Evolutionary conservation across 37 sponge, comb jelly and placozoan genomes (phyloP).

Genomic region (Theonella swinhoei): DNA sequence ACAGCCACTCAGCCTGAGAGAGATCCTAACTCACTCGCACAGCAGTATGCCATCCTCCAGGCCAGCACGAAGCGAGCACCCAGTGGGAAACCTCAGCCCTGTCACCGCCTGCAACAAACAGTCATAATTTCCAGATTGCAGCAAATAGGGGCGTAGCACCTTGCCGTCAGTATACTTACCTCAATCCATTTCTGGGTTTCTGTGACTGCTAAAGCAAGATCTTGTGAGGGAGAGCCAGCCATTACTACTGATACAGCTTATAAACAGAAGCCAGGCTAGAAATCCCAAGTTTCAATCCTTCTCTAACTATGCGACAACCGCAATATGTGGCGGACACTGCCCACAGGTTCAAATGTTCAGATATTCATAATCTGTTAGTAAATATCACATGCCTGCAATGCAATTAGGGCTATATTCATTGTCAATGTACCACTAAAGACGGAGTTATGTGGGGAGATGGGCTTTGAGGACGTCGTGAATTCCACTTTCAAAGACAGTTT

Average conservation of each 20-base stretch:
- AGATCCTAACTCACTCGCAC: constrained; percentile 84
- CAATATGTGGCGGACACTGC: not conserved
- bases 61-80: constrained; percentile 59
- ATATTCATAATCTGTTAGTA: too few relatives aligned
- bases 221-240: constrained; percentile 1
- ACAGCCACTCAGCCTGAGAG: not conserved
- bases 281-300: too few relatives aligned
- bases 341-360: not conserved
- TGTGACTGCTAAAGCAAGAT: constrained; percentile 24
- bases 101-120: constrained; percentile 70
- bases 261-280: not conserved
- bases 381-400: too few relatives aligned
- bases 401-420: too few relatives aligned
- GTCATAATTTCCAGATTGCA: not conserved
- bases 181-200: constrained; percentile 78
- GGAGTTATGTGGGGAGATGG: constrained; percentile 35
- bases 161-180: too few relatives aligned
- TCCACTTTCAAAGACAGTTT: constrained; percentile 64
- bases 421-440: too few relatives aligned
- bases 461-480: constrained; percentile 41
- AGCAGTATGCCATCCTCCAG: constrained; percentile 81
- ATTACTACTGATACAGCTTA: not conserved
- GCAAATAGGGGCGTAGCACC: not conserved
- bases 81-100: constrained; percentile 35
- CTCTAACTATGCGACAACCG: too few relatives aligned